These are phyloP conservation scores for Drosophila ercepeae DNA, from an alignment of 1,140 invertebrate species.

Conservation along the genomic window DNA sequence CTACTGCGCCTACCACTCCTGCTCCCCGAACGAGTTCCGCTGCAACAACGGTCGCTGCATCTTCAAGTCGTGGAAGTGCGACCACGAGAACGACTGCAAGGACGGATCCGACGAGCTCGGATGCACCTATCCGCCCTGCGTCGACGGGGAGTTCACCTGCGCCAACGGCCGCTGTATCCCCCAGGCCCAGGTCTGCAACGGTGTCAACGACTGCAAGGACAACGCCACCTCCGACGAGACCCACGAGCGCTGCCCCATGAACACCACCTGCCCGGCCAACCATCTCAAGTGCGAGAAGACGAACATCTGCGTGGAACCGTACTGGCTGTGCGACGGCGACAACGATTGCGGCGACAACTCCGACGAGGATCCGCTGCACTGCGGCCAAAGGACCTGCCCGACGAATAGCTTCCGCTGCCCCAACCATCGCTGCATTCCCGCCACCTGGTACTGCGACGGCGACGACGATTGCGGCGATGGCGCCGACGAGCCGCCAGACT, in stretches of 20 bases:
- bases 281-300: conserved; percentile 96
- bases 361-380: conserved; percentile 96
- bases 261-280: conserved; percentile 93
- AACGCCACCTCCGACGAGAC: conserved; percentile 96
- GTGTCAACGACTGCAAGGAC: conserved; percentile 97
- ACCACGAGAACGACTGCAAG: conserved; percentile 97
- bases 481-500: conserved; percentile 94
- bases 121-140: conserved; percentile 95
- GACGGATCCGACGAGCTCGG: conserved; percentile 96
- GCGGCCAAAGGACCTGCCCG: conserved; percentile 94
- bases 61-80: conserved; percentile 97
- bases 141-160: conserved; percentile 97
- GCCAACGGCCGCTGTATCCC: conserved; percentile 95
- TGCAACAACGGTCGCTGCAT: conserved; percentile 98
- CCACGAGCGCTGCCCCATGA: conserved; percentile 92
- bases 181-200: conserved; percentile 94
- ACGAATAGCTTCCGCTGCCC: conserved; percentile 95
- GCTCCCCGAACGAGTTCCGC: conserved; percentile 95
- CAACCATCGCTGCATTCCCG: conserved; percentile 94
- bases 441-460: conserved; percentile 95
- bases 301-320: conserved; percentile 97
- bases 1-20: conserved; percentile 97
- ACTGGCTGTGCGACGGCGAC: conserved; percentile 96
- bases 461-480: conserved; percentile 94
- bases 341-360: conserved; percentile 98